Evolutionary conservation across 2,888 invertebrate species (phyloP), one percentile per base, ranked within the genome.

Genomic region (Xylota segnis): DNA sequence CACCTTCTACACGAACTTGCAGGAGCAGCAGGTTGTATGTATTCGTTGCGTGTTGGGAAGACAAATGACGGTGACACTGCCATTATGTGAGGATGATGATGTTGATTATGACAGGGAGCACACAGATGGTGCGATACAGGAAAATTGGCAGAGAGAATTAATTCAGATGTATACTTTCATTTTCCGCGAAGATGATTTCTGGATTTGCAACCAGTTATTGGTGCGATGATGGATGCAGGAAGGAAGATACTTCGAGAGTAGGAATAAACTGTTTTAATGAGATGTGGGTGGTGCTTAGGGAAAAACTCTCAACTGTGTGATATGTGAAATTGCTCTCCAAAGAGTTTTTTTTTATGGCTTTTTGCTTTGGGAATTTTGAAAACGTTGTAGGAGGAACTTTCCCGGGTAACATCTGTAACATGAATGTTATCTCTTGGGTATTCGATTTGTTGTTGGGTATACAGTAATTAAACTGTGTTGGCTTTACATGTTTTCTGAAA

Each of bases 121-220:
- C 29, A 14, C 54, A 78, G 45, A 47, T 68, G 59, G 63, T 75
- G 74, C 32, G 23, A 56, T 63, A 54, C 70, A 59, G 14, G 32
- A 32, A 34, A 56, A 70, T 84, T 34, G 47, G 14, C 72, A 59
- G 9, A n/a, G 34, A 18, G 56, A 70, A 75, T 59, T 45, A 70
- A 75, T 79, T 68, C 37, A 40, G 45, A 70, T 63, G n/a, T n/a
- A 58, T 63, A 82, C 79, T 84, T 84, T 84, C 83, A 18, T 70
- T 75, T 79, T 75, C 47, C 63, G 61, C 16, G 52, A 70, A 84
- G 61, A 84, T 65, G 58, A 75, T 70, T 84, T 65, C 45, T 65
- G 61, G 27, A 54, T 66, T 23, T 52, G 50, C 6, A 23, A 59
- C 29, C 34, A 58, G 27, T n/a, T 16, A 47, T 23, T 43, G 37